Evolutionary conservation across 2,797 vertebrate genomes (phyloP), one percentile per base, ranked within the genome.

Genomic region (Myotis myotis): DNA sequence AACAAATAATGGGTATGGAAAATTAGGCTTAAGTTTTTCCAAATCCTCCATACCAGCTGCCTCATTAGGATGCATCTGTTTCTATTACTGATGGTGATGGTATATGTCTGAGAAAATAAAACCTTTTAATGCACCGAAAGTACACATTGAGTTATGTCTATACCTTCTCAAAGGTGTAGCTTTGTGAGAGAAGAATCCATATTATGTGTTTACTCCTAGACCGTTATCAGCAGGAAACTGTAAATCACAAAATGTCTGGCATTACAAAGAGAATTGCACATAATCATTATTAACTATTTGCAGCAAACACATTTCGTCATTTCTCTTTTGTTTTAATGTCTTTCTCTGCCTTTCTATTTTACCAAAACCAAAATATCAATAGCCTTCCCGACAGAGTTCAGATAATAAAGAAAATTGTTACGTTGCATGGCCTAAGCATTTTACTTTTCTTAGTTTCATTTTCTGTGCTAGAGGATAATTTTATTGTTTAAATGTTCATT

Each of bases 281-380:
- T 76, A 76, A 95, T 83, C 36, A 25, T 87, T 95, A 83, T 80
- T 91, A 91, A 94, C n/a, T 79, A 51, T 71, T 93, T 92, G 33
- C 25, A 72, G 30, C 30, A 89, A 92, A 87, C 30, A 74, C 49
- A 76, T 93, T 89, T 94, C 60, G 76, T 71, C 20, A 9, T 66
- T 70, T 80, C 36, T 89, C 36, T 33, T 80, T 87, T 72, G 22
- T 53, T 47, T 36, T 89, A 89, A 89, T 91, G 17, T 64, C 30
- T 72, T 82, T 91, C 10, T 75, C 44, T 49, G 38, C 38, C 4
- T 55, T 95, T 87, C 51, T 75, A 20, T 89, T 94, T 91, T 83
- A 64, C 28, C 72, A 76, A 93, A 86, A 89, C 4, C 4, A 91
- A 88, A 74, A 66, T 84, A 96, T 53, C 51, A 80, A 60, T 57